A percentile compares a stretch with the other conserved stretches of the same genome.
These are phyloP conservation scores for Hiodon alosoides DNA, from an alignment of 2,113 vertebrate species.

Conservation along the genomic window DNA sequence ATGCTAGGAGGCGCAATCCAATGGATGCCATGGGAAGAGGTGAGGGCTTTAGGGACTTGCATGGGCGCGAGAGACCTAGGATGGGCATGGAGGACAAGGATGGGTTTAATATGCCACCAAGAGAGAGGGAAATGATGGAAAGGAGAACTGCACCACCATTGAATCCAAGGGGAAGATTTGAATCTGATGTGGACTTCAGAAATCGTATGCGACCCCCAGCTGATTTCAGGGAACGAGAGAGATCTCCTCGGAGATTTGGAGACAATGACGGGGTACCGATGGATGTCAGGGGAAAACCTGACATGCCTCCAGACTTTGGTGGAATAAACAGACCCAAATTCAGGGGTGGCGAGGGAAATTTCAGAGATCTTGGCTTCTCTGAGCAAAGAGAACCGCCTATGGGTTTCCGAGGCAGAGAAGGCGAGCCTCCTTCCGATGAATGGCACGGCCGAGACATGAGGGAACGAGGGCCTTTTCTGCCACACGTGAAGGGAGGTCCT, in stretches of 20 bases:
- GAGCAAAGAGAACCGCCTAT: slow-evolving; percentile 46
- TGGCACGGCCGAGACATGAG: slow-evolving; percentile 55
- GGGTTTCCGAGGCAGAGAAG: slow-evolving; percentile 58
- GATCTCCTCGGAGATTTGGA: slow-evolving; percentile 56
- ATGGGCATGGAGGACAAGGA: slow-evolving; percentile 43
- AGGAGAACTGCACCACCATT: slow-evolving; percentile 68
- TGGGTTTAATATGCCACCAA: slow-evolving; percentile 48
- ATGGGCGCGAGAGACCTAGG: slow-evolving; percentile 46
- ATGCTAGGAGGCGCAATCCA: slow-evolving; percentile 58
- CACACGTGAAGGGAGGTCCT: slow-evolving; percentile 33
- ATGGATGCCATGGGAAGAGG: slow-evolving; percentile 51
- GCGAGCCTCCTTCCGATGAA: slow-evolving; percentile 62
- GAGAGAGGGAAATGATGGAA: slow-evolving; percentile 73
- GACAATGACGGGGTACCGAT: slow-evolving; percentile 42
- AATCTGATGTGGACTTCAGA: slow-evolving; percentile 78
- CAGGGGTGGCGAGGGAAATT: slow-evolving; percentile 34
- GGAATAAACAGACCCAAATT: slow-evolving; percentile 47
- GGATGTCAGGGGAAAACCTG: slow-evolving; percentile 49
- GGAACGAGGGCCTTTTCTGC: slow-evolving; percentile 39
- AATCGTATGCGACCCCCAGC: slow-evolving; percentile 68
- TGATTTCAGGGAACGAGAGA: slow-evolving; percentile 62
- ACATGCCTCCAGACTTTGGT: slow-evolving; percentile 41
- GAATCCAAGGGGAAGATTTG: slow-evolving; percentile 60
- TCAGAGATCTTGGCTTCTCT: slow-evolving; percentile 45
- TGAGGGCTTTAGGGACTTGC: slow-evolving; percentile 53